Evolutionary conservation across 2,797 vertebrate species (phyloP), one percentile per base, ranked within the genome.

Genomic region (Sebastes itinus): DNA sequence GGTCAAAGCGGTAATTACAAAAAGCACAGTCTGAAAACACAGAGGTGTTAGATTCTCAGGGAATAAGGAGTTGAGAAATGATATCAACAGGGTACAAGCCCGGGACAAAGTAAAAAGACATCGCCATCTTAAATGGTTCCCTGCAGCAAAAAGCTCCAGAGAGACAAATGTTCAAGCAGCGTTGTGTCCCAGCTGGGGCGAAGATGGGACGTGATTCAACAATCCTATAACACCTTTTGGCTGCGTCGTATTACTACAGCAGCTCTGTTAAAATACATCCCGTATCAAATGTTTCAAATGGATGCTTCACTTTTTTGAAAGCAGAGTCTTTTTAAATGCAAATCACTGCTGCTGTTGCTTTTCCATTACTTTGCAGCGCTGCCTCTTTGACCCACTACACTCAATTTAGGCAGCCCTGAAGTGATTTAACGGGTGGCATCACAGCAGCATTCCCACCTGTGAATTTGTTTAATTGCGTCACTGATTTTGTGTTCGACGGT

Each of bases 1-100:
- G 92, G 91, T 92, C 89, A 88, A 74, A 87, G 72, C 66, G 60
- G 71, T 94, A 87, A 93, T 94, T 94, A 83, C 20, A 87, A 89
- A 83, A 85, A 72, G 59, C 58, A 69, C n/a, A 20, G 18, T 14
- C 66, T 63, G 64, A 70, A 84, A 49, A 82, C n/a, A 25, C 5
- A 35, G 30, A 58, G 32, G 23, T 71, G 42, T 59, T 18, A 55
- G 67, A 84, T 82, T 91, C 78, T 79, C 20, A 63, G 75, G 80
- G 81, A 82, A 75, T 60, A 61, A 46, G 42, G 33, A 54, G 56
- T 12, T 49, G 18, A 84, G 61, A 84, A 92, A 80, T 90, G 33
- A 69, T 82, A 87, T 86, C 82, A 87, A 76, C 72, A 73, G 55
- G 63, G 64, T 77, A 77, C 56, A 72, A 78, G 79, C 23, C 73